These are phyloP conservation scores for Sturmia bella DNA, from an alignment of 2,888 invertebrate genomes.

Conservation along the genomic window DNA sequence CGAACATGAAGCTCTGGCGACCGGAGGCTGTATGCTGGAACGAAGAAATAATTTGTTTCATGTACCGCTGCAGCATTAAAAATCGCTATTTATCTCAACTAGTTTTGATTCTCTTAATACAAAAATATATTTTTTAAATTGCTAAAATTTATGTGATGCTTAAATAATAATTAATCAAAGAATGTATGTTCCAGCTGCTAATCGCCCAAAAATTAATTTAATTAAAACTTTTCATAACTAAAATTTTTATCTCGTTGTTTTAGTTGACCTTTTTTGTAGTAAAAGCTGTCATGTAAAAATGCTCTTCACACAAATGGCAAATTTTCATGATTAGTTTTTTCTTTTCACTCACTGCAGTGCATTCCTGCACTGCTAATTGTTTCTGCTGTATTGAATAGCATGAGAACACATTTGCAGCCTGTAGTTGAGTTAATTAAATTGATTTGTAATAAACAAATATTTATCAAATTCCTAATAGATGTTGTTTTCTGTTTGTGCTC, in stretches of 20 bases:
- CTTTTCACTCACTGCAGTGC: too few species aligned
- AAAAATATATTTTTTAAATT: too few species aligned
- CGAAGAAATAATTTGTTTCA: too few species aligned
- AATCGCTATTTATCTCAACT: too few species aligned
- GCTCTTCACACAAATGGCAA: constrained; percentile 13
- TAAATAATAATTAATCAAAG: too few species aligned
- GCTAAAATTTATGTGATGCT: too few species aligned
- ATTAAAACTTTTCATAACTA: not conserved
- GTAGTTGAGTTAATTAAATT: not conserved
- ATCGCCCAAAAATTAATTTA: too few species aligned
- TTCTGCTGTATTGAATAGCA: constrained; percentile 10
- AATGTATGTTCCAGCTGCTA: too few species aligned
- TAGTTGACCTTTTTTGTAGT: constrained; percentile 33
- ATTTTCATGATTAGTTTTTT: not conserved
- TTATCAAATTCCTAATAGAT: constrained; percentile 2
- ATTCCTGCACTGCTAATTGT: constrained; percentile 18
- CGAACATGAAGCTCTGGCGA: too few species aligned
- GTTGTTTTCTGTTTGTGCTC: not conserved
- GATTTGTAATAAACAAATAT: not conserved
- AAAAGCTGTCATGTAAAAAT: constrained; percentile 6
- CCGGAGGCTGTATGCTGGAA: too few species aligned
- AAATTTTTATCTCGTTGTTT: constrained; percentile 6
- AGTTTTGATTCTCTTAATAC: too few species aligned
- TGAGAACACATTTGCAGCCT: not conserved
- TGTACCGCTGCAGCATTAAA: too few species aligned